phyloP scores from a whole-genome alignment of 2,888 invertebrate species.

The Macrophya annulata region DNA sequence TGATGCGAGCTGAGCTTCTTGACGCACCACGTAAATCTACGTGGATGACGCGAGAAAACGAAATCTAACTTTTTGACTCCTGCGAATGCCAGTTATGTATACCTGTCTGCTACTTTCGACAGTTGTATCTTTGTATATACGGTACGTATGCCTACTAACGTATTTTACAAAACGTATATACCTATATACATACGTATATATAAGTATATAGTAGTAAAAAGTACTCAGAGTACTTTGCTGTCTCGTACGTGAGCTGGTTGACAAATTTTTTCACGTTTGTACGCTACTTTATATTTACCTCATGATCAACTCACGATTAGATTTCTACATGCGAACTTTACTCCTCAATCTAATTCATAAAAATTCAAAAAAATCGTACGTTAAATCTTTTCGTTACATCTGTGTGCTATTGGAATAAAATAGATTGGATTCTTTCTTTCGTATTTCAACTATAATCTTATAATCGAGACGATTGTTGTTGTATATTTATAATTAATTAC shows the following conservation, averaged over 20 bases:
- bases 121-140: background rate
- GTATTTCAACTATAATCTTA: background rate
- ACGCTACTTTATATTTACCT: background rate
- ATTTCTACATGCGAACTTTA: background rate
- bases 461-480: background rate
- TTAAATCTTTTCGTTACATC: too few relatives aligned
- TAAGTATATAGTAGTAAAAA: background rate
- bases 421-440: background rate
- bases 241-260: conserved; percentile 42
- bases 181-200: background rate
- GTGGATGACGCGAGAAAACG: conserved; percentile 52
- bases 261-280: conserved; percentile 29
- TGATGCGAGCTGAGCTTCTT: conserved; percentile 56
- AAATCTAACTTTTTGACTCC: conserved; percentile 51
- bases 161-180: conserved; percentile 38
- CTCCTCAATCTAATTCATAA: background rate
- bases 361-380: background rate
- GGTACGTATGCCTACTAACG: background rate
- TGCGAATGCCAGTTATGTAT: conserved; percentile 16
- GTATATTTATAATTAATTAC: background rate
- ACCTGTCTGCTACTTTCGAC: conserved; percentile 11
- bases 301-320: background rate
- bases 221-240: conserved; percentile 32
- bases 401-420: background rate
- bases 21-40: conserved; percentile 52